Evolutionary conservation across 1,140 invertebrate genomes (phyloP).

Genomic region (Atta colombica): DNA sequence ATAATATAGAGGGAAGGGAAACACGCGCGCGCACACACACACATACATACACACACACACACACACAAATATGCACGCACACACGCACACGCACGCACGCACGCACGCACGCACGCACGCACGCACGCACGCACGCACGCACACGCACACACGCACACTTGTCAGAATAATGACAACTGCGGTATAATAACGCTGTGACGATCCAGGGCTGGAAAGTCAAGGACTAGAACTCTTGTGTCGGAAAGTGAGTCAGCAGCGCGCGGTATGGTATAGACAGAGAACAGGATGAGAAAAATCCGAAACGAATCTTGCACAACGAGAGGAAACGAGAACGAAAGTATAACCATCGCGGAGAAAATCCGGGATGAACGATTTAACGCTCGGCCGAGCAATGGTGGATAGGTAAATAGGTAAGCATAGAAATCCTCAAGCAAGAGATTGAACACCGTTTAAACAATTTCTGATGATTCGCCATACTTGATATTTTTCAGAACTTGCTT

Average conservation of each 20-base stretch:
- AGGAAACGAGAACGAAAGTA: constrained; percentile 49
- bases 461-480: too few relatives aligned
- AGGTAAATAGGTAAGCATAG: neutral
- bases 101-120: too few relatives aligned
- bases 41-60: too few relatives aligned
- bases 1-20: neutral
- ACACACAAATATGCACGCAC: too few relatives aligned
- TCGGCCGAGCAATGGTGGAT: neutral
- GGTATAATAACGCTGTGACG: neutral
- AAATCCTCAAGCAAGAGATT: too few relatives aligned
- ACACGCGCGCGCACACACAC: too few relatives aligned
- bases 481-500: too few relatives aligned
- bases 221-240: constrained; percentile 30
- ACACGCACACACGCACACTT: neutral
- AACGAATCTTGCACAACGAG: constrained; percentile 34
- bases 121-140: too few relatives aligned
- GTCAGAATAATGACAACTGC: neutral
- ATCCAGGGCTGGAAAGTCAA: constrained; percentile 36
- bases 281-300: constrained; percentile 42
- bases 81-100: too few relatives aligned
- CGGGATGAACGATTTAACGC: constrained; percentile 28
- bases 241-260: constrained; percentile 45
- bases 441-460: too few relatives aligned
- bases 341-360: constrained; percentile 27
- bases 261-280: neutral